These are phyloP conservation scores for Oryctes rhinoceros DNA, from an alignment of 1,140 invertebrate genomes.

Conservation along the genomic window DNA sequence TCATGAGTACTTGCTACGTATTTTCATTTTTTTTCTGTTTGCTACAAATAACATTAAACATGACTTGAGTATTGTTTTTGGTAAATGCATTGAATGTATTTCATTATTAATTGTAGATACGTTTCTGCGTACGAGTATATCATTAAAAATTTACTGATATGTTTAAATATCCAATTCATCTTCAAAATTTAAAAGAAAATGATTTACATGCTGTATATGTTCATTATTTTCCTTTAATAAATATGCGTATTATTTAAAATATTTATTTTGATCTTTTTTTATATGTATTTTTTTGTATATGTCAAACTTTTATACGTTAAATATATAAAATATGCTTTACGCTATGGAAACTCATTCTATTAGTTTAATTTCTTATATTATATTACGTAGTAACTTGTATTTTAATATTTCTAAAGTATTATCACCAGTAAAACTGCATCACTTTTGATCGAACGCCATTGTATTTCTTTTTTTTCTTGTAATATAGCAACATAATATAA, in stretches of 20 bases:
- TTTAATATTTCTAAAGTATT: conserved; percentile 20
- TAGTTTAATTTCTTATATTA: neutral
- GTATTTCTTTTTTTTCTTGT: conserved; percentile 3
- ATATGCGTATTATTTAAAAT: conserved; percentile 27
- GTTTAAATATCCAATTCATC: neutral
- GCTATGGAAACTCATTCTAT: conserved; percentile 27
- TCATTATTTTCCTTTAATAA: neutral
- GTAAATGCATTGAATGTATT: neutral
- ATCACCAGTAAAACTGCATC: conserved; percentile 29
- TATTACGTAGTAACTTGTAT: conserved; percentile 3
- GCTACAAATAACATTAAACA: neutral
- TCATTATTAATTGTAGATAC: neutral
- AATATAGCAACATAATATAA: conserved; percentile 13
- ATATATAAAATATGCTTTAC: conserved; percentile 16
- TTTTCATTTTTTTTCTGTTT: neutral
- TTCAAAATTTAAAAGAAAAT: neutral
- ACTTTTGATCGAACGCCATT: neutral
- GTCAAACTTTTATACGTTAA: conserved; percentile 24
- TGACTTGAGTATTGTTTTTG: neutral
- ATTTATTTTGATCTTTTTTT: conserved; percentile 33
- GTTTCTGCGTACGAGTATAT: no score
- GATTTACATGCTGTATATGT: neutral
- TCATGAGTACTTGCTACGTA: neutral
- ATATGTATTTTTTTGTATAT: conserved; percentile 21
- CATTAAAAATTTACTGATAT: neutral